Evolutionary conservation across 2,797 vertebrate genomes (phyloP).

Genomic region (Anomalospiza imberbis): DNA sequence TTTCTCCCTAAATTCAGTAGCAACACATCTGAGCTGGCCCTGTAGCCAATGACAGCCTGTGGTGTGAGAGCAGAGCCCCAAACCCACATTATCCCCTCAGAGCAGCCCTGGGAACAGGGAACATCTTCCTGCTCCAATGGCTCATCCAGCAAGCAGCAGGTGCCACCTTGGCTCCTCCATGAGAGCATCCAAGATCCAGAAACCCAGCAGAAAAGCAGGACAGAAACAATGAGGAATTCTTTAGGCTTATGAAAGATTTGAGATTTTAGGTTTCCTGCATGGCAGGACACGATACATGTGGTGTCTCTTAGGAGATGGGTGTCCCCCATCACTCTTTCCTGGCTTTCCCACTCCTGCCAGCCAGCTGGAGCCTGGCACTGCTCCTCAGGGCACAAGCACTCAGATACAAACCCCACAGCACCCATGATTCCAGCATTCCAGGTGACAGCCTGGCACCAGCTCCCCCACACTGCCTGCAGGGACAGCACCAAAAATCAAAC

Average conservation of each 20-base stretch:
- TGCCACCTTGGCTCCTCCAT: neutral
- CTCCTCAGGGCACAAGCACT: neutral
- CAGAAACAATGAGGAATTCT: neutral
- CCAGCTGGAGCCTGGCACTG: neutral
- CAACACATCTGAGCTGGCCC: neutral
- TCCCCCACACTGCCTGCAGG: neutral
- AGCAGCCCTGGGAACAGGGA: neutral
- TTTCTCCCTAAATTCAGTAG: neutral
- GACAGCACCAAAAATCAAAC: neutral
- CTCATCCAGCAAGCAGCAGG: fast-evolving
- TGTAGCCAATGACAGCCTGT: neutral
- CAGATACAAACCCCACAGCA: neutral
- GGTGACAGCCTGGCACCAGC: neutral
- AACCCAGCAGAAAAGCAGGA: neutral
- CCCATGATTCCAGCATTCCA: neutral
- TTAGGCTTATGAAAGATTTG: neutral
- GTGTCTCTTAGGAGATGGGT: neutral
- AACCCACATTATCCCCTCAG: neutral
- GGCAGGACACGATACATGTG: fast-evolving
- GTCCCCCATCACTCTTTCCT: neutral
- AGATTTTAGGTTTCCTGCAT: neutral
- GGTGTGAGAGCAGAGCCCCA: neutral
- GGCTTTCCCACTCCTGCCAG: neutral
- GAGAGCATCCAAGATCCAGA: neutral
- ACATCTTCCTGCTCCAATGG: neutral